Evolutionary conservation across 1,140 invertebrate genomes (phyloP).

Genomic region (Macrosteles quadrilineatus): DNA sequence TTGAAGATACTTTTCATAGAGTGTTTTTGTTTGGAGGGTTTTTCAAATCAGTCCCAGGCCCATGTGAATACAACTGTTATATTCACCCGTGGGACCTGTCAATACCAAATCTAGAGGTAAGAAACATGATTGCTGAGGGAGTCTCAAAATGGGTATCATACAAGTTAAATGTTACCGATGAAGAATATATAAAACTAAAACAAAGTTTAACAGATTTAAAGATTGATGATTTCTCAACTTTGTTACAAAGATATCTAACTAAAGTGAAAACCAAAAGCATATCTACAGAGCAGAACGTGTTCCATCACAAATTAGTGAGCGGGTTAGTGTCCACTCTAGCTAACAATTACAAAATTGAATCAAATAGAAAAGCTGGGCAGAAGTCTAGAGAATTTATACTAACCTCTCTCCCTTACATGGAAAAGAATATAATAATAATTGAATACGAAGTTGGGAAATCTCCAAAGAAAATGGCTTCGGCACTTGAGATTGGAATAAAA

Average conservation of each 20-base stretch:
- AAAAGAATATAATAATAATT: background rate
- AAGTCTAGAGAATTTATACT: background rate
- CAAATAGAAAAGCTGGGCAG: background rate
- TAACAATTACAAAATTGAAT: background rate
- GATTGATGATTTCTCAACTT: background rate
- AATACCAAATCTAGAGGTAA: background rate
- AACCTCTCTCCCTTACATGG: background rate
- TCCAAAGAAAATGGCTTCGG: background rate
- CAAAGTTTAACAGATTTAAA: background rate
- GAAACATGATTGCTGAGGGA: background rate
- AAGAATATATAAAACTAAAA: background rate
- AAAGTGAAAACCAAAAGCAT: background rate
- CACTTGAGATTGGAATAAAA: background rate
- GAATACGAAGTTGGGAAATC: background rate
- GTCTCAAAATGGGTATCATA: background rate
- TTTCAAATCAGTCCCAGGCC: background rate
- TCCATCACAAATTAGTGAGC: background rate
- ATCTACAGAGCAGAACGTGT: background rate
- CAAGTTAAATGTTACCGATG: background rate
- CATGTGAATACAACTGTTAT: background rate
- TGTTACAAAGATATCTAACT: background rate
- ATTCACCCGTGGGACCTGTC: constrained; percentile 7
- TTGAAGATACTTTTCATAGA: background rate
- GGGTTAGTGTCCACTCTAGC: background rate
- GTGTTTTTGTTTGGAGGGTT: background rate